A percentile compares a stretch with the other conserved stretches of the same genome.
phyloP scores from a whole-genome alignment of 2,888 invertebrate species.

The Peribatodes rhomboidaria region DNA sequence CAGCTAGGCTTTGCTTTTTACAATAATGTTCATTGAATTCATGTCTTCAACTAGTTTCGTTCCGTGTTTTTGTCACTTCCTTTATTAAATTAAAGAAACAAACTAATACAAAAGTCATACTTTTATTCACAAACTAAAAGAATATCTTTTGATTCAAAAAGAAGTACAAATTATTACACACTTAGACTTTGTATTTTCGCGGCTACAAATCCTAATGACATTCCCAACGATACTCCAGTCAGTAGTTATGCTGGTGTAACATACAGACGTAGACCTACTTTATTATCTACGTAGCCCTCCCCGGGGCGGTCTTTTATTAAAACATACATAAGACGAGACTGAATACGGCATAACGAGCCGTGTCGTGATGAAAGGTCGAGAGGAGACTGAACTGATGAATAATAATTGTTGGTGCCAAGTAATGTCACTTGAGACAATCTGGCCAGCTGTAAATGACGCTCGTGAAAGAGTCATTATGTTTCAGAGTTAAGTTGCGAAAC shows the following conservation, averaged over 20 bases:
- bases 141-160: no score
- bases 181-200: neutral
- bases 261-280: constrained; percentile 36
- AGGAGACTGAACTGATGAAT: constrained; percentile 72
- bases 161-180: no score
- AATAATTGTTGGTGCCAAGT: constrained; percentile 67
- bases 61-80: no score
- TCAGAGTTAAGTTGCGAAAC: neutral
- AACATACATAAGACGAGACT: constrained; percentile 65
- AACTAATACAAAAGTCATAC: no score
- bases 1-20: no score
- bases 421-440: constrained; percentile 65
- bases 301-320: constrained; percentile 68
- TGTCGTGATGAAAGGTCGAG: constrained; percentile 73
- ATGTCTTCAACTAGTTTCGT: no score
- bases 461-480: constrained; percentile 35
- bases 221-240: constrained; percentile 1
- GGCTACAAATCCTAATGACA: constrained; percentile 1
- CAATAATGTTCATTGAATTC: no score
- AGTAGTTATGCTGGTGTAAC: constrained; percentile 1
- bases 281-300: constrained; percentile 40
- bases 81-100: no score
- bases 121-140: no score
- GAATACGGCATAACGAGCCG: constrained; percentile 77
- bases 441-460: constrained; percentile 44